Conservation (phyloP, 2,888 invertebrate genomes). For the Rhamphomyia laevipes region DNA sequence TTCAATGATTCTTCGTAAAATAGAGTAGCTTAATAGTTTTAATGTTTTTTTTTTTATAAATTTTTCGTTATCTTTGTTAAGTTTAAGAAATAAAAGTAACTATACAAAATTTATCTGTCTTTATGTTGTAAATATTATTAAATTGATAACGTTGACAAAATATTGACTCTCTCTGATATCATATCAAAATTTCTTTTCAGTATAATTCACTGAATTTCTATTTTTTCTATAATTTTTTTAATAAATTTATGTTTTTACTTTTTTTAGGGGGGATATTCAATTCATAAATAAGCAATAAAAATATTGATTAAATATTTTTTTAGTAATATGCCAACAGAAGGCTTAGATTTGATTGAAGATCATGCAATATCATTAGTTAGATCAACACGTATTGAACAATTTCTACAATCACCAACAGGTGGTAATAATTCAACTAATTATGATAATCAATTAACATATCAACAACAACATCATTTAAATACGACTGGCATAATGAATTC, state of each 20-base stretch:
- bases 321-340: constrained; percentile 31
- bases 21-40: no score
- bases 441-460: constrained; percentile 55
- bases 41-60: no score
- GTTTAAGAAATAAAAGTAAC: no score
- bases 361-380: constrained; percentile 32
- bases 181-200: background rate
- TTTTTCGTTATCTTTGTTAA: no score
- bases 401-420: constrained; percentile 43
- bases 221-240: background rate
- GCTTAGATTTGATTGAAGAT: constrained; percentile 22
- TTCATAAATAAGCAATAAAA: background rate
- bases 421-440: constrained; percentile 39
- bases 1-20: no score
- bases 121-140: no score
- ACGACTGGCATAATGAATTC: constrained; percentile 24
- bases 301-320: background rate
- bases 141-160: no score
- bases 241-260: background rate
- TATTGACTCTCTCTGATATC: no score
- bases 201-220: background rate
- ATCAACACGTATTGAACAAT: constrained; percentile 47
- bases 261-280: background rate
- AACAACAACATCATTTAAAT: constrained; percentile 47
- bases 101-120: no score